These are phyloP conservation scores for Amphiura filiformis DNA, from an alignment of 35 echinoderm and acorn worm species.

Conservation along the genomic window DNA sequence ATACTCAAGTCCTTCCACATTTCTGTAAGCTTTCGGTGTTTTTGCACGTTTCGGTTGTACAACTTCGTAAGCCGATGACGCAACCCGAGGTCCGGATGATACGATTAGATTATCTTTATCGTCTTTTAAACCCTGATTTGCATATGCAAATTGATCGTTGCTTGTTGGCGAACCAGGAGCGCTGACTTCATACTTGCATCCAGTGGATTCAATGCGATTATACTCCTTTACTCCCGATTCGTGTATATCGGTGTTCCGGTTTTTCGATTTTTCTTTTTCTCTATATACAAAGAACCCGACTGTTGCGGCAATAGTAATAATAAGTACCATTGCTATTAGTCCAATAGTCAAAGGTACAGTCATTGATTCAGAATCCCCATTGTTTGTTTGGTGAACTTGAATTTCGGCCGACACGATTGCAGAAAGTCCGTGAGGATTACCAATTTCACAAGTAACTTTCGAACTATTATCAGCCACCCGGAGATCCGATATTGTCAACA, in stretches of 20 bases:
- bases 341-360: neutral
- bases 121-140: neutral
- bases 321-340: neutral
- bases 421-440: slow-evolving; percentile 43
- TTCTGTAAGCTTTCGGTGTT: neutral
- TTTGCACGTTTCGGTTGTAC: neutral
- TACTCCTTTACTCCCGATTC: neutral
- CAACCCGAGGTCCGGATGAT: too few relatives aligned
- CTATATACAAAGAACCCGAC: neutral
- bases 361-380: neutral
- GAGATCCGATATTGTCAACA: slow-evolving; percentile 55
- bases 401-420: slow-evolving; percentile 47
- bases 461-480: slow-evolving; percentile 26
- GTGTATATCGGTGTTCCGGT: neutral
- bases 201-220: neutral
- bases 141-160: neutral
- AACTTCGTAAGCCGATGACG: neutral
- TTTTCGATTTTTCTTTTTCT: neutral
- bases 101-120: too few relatives aligned
- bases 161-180: neutral
- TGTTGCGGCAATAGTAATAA: neutral
- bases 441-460: slow-evolving; percentile 46
- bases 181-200: neutral
- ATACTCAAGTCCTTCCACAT: neutral
- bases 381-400: neutral